These are phyloP conservation scores for Nephotettix cincticeps DNA, from an alignment of 1,140 invertebrate genomes.

Conservation along the genomic window DNA sequence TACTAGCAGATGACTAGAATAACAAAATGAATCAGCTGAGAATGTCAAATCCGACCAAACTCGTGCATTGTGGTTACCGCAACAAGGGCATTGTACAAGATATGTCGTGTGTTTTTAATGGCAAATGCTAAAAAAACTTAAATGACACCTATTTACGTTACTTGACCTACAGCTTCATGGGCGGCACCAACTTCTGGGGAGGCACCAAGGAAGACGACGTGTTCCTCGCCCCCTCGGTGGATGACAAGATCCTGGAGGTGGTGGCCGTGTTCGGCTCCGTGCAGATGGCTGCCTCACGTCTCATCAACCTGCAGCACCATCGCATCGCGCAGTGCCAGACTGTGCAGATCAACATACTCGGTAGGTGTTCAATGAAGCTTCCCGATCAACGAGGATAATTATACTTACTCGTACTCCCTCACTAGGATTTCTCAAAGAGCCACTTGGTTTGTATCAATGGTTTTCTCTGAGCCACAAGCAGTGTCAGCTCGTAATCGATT, in stretches of 20 bases:
- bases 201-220: constrained; percentile 85
- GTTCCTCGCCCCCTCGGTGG: constrained; percentile 85
- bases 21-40: too few species aligned
- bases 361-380: too few species aligned
- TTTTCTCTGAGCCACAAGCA: too few species aligned
- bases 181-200: constrained; percentile 98
- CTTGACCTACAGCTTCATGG: constrained; percentile 80
- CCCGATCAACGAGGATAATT: too few species aligned
- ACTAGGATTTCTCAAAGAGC: too few species aligned
- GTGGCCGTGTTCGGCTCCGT: constrained; percentile 96
- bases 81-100: too few species aligned
- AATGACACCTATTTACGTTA: background rate
- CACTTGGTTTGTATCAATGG: too few species aligned
- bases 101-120: background rate
- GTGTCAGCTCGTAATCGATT: too few species aligned
- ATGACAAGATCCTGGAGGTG: constrained; percentile 92
- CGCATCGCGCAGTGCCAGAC: constrained; percentile 95
- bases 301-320: constrained; percentile 95
- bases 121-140: background rate
- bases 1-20: too few species aligned
- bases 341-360: constrained; percentile 93
- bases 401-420: too few species aligned
- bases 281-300: constrained; percentile 93
- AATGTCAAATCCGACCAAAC: too few species aligned
- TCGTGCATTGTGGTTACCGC: too few species aligned